These are phyloP conservation scores for Calypte anna DNA, from an alignment of 2,113 vertebrate genomes.

Conservation along the genomic window DNA sequence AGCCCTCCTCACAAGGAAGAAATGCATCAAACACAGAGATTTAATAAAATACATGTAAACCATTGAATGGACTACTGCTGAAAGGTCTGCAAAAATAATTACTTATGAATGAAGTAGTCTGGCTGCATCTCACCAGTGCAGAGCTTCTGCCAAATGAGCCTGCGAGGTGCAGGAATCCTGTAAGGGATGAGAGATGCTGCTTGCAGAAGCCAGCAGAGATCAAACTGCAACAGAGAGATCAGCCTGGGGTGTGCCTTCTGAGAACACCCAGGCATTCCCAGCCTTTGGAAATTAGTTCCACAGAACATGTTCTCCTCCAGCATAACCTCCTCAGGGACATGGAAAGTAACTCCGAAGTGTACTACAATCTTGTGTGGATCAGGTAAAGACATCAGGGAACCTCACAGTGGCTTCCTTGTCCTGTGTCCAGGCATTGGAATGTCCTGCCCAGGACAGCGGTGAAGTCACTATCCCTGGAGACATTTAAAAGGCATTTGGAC, in stretches of 20 bases:
- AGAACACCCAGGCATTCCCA: not conserved
- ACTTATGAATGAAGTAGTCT: not conserved
- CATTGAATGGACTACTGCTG: not conserved
- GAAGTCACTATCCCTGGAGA: no score
- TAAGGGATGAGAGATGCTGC: not conserved
- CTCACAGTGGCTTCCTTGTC: not conserved
- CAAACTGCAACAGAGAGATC: not conserved
- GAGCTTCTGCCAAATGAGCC: not conserved
- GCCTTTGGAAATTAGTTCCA: not conserved
- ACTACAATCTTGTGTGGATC: not conserved
- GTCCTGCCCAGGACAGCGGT: no score
- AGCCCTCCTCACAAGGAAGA: not conserved
- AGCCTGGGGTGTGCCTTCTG: not conserved
- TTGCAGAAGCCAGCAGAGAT: accelerated
- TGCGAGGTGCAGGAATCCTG: not conserved
- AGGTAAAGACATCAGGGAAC: not conserved
- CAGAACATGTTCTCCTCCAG: not conserved
- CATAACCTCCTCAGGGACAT: not conserved
- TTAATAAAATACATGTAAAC: not conserved
- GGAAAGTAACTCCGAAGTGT: not conserved
- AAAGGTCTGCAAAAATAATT: not conserved
- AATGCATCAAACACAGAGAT: not conserved
- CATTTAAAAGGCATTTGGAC: no score
- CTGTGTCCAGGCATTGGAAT: no score
- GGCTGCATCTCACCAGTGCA: not conserved